Conservation (phyloP, 2,888 invertebrate genomes). For the Melikaiella ostensackeni region DNA sequence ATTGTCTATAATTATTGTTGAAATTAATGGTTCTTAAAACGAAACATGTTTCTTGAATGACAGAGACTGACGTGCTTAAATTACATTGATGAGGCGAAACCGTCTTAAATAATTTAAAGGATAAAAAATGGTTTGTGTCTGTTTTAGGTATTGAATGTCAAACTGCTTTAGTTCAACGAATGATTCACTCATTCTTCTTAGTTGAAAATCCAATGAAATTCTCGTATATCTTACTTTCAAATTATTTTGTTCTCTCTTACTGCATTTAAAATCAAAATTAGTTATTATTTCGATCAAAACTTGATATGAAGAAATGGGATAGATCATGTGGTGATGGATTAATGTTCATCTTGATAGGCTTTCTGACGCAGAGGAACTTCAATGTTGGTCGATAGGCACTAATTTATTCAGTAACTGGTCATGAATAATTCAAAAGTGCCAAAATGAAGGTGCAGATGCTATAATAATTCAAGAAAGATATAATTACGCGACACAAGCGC, state of each 20-base stretch:
- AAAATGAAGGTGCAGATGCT: slow-evolving; percentile 64
- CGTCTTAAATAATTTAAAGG: slow-evolving; percentile 3
- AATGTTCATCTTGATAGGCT: slow-evolving; percentile 58
- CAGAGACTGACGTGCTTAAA: slow-evolving; percentile 20
- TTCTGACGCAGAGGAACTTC: slow-evolving; percentile 52
- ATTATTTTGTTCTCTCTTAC: too few species aligned
- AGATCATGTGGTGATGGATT: slow-evolving; percentile 46
- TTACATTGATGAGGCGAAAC: not conserved
- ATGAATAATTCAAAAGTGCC: slow-evolving; percentile 61
- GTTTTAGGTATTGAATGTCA: not conserved
- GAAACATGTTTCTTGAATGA: slow-evolving; percentile 15
- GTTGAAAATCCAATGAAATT: not conserved
- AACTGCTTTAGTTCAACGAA: not conserved
- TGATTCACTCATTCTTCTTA: not conserved
- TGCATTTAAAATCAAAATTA: not conserved
- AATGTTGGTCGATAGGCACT: slow-evolving; percentile 48
- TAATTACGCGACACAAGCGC: slow-evolving; percentile 55
- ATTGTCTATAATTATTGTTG: slow-evolving; percentile 63
- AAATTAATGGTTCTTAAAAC: slow-evolving; percentile 55
- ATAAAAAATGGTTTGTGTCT: not conserved
- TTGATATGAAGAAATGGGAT: not conserved
- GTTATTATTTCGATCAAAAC: not conserved
- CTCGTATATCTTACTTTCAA: too few species aligned
- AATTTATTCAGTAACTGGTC: slow-evolving; percentile 39
- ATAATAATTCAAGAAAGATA: slow-evolving; percentile 63